Evolutionary conservation across 2,113 vertebrate species (phyloP).

Genomic region (Procavia capensis): DNA sequence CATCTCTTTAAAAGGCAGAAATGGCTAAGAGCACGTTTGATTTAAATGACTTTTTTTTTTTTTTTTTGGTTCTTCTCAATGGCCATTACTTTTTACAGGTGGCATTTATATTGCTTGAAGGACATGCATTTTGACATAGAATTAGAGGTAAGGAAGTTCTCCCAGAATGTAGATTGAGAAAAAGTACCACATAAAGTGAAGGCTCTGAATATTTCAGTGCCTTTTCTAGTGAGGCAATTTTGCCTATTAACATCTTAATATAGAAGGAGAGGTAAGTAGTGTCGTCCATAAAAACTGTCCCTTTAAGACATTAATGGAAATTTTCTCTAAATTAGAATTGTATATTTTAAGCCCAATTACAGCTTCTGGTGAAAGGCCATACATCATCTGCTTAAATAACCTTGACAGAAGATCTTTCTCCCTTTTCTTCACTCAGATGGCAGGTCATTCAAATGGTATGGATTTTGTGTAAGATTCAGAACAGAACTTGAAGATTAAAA

Average conservation of each 20-base stretch:
- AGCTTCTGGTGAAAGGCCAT: neutral
- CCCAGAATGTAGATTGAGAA: slow-evolving; percentile 49
- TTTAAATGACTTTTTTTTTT: neutral
- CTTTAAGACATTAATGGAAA: slow-evolving; percentile 49
- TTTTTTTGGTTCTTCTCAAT: neutral
- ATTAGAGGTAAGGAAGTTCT: neutral
- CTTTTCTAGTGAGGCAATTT: slow-evolving; percentile 34
- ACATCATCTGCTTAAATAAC: slow-evolving; percentile 31
- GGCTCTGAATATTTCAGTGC: slow-evolving; percentile 61
- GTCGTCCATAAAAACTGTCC: slow-evolving; percentile 33
- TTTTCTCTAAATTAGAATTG: slow-evolving; percentile 55
- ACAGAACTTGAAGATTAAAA: neutral
- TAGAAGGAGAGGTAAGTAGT: neutral
- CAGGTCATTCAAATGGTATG: neutral
- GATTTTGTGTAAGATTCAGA: neutral
- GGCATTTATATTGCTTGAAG: neutral
- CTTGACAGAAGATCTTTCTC: slow-evolving; percentile 16
- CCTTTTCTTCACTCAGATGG: neutral
- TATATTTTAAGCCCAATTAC: slow-evolving; percentile 44
- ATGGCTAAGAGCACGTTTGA: neutral
- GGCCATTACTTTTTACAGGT: neutral
- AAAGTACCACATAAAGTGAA: neutral
- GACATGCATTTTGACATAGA: slow-evolving; percentile 6
- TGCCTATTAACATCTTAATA: slow-evolving; percentile 63
- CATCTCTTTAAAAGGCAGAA: neutral